A percentile compares a stretch with the other conserved stretches of the same genome.
phyloP scores from a whole-genome alignment of 2,888 invertebrate genomes.

The Tortricodes alternella region DNA sequence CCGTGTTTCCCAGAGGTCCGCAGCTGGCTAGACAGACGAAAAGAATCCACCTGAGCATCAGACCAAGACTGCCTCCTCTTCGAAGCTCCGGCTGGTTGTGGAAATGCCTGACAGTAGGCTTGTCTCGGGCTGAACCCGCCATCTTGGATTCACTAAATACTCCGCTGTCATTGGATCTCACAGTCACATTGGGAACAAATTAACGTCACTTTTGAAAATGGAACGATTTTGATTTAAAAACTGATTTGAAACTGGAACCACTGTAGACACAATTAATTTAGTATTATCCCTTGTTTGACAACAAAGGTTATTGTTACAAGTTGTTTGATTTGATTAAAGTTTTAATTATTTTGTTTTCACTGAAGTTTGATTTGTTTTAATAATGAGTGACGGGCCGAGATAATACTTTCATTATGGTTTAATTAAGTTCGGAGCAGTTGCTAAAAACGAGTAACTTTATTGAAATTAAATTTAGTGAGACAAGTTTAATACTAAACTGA shows the following conservation, averaged over 20 bases:
- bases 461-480: conserved; percentile 15
- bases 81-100: conserved; percentile 77
- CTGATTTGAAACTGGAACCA: neutral
- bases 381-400: conserved; percentile 19
- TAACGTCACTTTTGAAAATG: conserved; percentile 19
- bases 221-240: conserved; percentile 9
- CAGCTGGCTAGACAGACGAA: conserved; percentile 73
- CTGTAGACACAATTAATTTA: conserved; percentile 22
- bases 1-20: conserved; percentile 71
- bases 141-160: conserved; percentile 45
- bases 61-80: conserved; percentile 56
- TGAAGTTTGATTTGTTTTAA: conserved; percentile 27
- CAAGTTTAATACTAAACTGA: neutral
- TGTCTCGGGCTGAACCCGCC: conserved; percentile 54
- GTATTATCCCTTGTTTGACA: conserved; percentile 23
- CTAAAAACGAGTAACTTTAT: conserved; percentile 9
- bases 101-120: conserved; percentile 72
- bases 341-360: conserved; percentile 29
- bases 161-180: conserved; percentile 40
- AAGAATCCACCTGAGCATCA: conserved; percentile 74
- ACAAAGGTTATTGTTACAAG: conserved; percentile 14
- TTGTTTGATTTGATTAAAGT: conserved; percentile 28
- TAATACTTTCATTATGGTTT: conserved; percentile 22
- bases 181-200: conserved; percentile 17
- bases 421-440: conserved; percentile 25